Evolutionary conservation across 2,888 invertebrate species (phyloP), one percentile per base, ranked within the genome.

Genomic region (Eristalis tenax): DNA sequence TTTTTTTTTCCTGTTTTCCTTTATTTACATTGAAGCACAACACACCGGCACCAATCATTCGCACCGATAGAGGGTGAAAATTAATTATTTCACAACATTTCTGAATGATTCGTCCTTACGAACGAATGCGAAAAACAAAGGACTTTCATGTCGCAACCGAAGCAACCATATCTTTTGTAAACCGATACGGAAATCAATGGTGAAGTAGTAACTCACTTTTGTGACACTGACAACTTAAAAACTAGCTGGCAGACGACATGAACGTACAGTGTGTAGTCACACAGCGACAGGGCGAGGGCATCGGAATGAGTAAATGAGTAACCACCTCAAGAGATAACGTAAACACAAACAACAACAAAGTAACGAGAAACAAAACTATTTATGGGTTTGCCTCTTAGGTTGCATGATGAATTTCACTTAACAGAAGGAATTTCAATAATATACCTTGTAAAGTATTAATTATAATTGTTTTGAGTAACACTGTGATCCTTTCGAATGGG

Each of bases 321-420:
- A 82, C 59, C 63, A 70, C 57, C 56, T 73, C n/a, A 57, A 69
- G 66, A 64, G 82, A 85, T 71, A 70, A 83, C 71, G 87, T 82
- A 86, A 86, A 86, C 78, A 86, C 74, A 75, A 83, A 83, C 75
- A 87, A 76, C 87, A 83, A 79, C 35, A 57, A 69, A 22, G n/a
- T 64, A 28, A 77, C 63, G 61, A 26, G 26, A 74, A 43, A 68
- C 69, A 57, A 78, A 74, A 82, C 59, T 71, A 68, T 64, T 77
- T 68, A 50, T 59, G 56, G 71, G 71, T 43, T 57, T 57, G 32
- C 18, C 43, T 70, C 57, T 38, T 65, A 23, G 57, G 68, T 40
- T 64, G n/a, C 10, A 50, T 50, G 23, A 11, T 61, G 35, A 43
- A 70, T 59, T 70, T 28, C 63, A 32, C 15, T 50, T 50, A 50